phyloP scores from a whole-genome alignment of 2,888 invertebrate genomes.

The Drosophila fulvimacula region DNA sequence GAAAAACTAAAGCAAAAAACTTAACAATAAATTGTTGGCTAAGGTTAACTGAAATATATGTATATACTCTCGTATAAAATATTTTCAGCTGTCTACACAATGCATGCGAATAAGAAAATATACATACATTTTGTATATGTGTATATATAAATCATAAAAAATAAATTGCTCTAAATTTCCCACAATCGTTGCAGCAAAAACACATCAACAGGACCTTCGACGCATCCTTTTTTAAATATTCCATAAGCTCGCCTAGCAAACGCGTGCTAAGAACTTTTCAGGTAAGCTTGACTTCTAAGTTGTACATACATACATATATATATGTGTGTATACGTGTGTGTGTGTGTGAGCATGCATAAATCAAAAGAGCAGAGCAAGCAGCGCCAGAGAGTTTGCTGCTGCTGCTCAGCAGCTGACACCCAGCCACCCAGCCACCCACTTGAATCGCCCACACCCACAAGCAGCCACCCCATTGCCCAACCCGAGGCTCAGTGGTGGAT shows the following conservation, averaged over 20 bases:
- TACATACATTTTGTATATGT: not conserved
- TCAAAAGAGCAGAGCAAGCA: constrained; percentile 49
- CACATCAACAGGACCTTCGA: constrained; percentile 40
- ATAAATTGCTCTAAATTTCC: constrained; percentile 37
- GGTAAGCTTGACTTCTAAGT: constrained; percentile 72
- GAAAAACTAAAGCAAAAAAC: constrained; percentile 15
- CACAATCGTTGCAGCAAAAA: constrained; percentile 53
- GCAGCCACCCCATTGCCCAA: constrained; percentile 30
- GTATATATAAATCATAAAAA: constrained; percentile 11
- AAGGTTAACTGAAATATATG: not conserved
- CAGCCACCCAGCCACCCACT: constrained; percentile 22
- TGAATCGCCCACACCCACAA: constrained; percentile 37
- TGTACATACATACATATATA: constrained; percentile 7
- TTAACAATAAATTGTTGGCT: constrained; percentile 15
- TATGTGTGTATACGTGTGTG: constrained; percentile 7
- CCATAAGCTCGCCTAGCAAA: constrained; percentile 61
- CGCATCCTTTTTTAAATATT: constrained; percentile 56
- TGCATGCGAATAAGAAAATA: constrained; percentile 27
- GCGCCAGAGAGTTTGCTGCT: constrained; percentile 37
- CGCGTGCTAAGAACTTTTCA: constrained; percentile 71
- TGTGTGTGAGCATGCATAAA: constrained; percentile 48
- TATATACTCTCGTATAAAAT: not conserved
- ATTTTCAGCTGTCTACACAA: constrained; percentile 35
- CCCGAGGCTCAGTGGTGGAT: constrained; percentile 55
- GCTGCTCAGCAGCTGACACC: constrained; percentile 38